Evolutionary conservation across 2,888 invertebrate genomes (phyloP).

Genomic region (Brenthis hecate): DNA sequence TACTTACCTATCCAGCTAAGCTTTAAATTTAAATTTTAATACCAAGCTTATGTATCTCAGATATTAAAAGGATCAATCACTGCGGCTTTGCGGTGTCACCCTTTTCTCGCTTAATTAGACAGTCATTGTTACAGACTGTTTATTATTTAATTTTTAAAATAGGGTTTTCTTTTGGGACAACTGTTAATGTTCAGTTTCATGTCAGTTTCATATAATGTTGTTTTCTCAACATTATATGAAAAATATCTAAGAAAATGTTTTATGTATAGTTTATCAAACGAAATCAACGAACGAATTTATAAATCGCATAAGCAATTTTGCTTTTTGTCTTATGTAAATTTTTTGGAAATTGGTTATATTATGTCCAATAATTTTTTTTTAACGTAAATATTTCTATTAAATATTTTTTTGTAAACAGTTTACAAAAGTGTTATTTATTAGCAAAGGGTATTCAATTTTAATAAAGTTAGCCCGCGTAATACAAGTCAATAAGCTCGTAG

Average conservation of each 20-base stretch:
- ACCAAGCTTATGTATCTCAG: slow-evolving; percentile 50
- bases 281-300: no score
- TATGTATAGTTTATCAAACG: not conserved
- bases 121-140: slow-evolving; percentile 68
- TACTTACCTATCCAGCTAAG: not conserved
- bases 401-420: not conserved
- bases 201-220: no score
- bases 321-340: no score
- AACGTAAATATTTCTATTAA: not conserved
- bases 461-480: slow-evolving; percentile 67
- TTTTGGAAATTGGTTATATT: no score
- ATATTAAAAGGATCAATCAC: slow-evolving; percentile 81
- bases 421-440: slow-evolving; percentile 15
- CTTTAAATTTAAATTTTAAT: slow-evolving; percentile 53
- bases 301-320: no score
- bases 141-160: slow-evolving; percentile 61
- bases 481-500: slow-evolving; percentile 49
- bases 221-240: not conserved
- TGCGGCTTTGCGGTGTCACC: slow-evolving; percentile 76
- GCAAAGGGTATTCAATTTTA: slow-evolving; percentile 56
- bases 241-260: not conserved
- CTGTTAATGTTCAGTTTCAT: slow-evolving; percentile 29
- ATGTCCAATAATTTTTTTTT: no score
- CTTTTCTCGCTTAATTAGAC: slow-evolving; percentile 76
- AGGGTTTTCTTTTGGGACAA: slow-evolving; percentile 45